phyloP scores from a whole-genome alignment of 2,797 vertebrate species.

The Sebastes nivosus region DNA sequence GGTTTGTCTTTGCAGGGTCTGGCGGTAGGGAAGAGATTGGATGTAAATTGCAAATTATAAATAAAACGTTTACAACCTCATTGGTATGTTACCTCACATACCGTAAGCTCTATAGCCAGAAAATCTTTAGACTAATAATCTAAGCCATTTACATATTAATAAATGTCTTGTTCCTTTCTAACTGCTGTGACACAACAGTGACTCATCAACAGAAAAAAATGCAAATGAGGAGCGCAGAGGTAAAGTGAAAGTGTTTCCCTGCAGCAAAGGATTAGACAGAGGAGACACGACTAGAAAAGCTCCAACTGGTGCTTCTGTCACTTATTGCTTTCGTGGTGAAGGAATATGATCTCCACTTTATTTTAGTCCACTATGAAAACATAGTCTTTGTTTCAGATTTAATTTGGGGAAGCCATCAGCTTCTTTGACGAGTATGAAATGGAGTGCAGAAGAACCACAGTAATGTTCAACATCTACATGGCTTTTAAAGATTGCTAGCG shows the following conservation, averaged over 20 bases:
- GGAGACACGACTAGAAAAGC: not conserved
- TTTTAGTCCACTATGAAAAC: too few relatives aligned
- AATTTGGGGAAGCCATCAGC: not conserved
- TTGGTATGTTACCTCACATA: not conserved
- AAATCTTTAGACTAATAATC: not conserved
- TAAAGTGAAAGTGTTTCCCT: not conserved
- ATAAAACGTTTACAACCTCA: not conserved
- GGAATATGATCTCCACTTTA: too few relatives aligned
- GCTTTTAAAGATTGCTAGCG: not conserved
- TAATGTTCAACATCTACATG: not conserved
- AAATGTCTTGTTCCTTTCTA: not conserved
- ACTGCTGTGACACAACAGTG: not conserved
- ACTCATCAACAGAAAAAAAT: conserved; percentile 9
- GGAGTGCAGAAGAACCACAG: not conserved
- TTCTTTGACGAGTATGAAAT: not conserved
- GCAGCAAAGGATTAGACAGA: not conserved
- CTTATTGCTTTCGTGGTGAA: too few relatives aligned
- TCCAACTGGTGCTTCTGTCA: too few relatives aligned
- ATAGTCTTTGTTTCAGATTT: not conserved
- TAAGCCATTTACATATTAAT: not conserved
- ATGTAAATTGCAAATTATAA: not conserved
- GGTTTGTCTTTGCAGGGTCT: not conserved
- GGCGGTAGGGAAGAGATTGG: not conserved
- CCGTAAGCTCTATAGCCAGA: not conserved
- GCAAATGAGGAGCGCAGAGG: not conserved